Conservation (phyloP, 2,797 vertebrate species). For the Sebastes itinus region DNA sequence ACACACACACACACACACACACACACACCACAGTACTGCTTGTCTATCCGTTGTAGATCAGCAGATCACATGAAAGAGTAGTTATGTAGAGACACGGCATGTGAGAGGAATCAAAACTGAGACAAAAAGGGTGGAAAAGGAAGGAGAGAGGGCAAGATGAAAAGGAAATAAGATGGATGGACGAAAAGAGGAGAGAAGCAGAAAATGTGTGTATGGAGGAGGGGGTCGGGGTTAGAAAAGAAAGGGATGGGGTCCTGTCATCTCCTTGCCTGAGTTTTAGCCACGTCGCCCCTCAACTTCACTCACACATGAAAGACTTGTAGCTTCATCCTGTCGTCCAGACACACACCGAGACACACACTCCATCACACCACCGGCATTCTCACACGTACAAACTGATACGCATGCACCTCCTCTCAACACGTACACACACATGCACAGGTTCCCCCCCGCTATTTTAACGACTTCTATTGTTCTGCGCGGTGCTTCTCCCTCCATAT, state of each 20-base stretch:
- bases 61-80: slow-evolving; percentile 44
- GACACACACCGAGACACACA: slow-evolving; percentile 19
- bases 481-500: slow-evolving; percentile 49
- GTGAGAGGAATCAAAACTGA: slow-evolving; percentile 38
- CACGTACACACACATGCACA: slow-evolving; percentile 41
- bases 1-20: slow-evolving; percentile 7
- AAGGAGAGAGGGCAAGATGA: slow-evolving; percentile 42
- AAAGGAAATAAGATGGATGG: slow-evolving; percentile 47
- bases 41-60: slow-evolving; percentile 26
- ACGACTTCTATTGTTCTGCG: slow-evolving; percentile 63
- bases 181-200: background rate
- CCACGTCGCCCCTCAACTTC: slow-evolving; percentile 34
- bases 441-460: slow-evolving; percentile 46
- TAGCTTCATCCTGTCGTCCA: slow-evolving; percentile 38
- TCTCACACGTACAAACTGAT: slow-evolving; percentile 60
- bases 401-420: slow-evolving; percentile 20
- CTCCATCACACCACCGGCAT: slow-evolving; percentile 41
- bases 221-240: slow-evolving; percentile 4
- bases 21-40: slow-evolving; percentile 6
- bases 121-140: slow-evolving; percentile 19
- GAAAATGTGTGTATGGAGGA: background rate
- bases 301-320: slow-evolving; percentile 58
- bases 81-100: slow-evolving; percentile 17
- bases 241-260: slow-evolving; percentile 45
- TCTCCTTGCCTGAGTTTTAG: slow-evolving; percentile 50